Base-by-base conservation (phyloP, 2,888 invertebrate species). In the Amphiduros pacificus region DNA sequence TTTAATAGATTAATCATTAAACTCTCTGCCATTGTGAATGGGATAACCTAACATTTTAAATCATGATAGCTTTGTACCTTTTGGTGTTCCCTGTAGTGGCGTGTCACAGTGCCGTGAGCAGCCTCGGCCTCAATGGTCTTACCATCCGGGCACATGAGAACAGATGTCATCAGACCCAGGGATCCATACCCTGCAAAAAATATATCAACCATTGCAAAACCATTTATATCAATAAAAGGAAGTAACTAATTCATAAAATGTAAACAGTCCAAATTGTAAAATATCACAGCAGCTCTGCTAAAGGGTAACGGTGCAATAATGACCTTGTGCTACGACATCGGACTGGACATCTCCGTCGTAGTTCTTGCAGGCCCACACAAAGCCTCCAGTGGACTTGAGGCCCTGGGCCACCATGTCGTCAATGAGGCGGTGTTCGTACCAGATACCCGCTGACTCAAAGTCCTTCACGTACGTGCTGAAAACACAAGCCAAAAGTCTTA, bases 331-430 rank as follows among this genome's bases (percentile, higher is more conserved):
- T 4, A 94, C 90, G 67, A 93, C 87, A 77, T 94, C 93, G 0
- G 92, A 92, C 83, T 93, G 93, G 4, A 94, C 93, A 78, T 94
- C 94, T 32, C 94, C 94, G 77, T 93, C 92, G 79, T 94, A 94
- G 84, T 94, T 94, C 85, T 94, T 94, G 85, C 93, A 93, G 24
- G 92, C 90, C 94, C 94, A 94, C 53, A 94, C 90, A 80, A 93
- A 93, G 11, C 91, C 92, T 60, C 94, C 94, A 26, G 86, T 86
- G 29, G 92, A 90, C 84, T 94, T 93, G 54, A 93, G 84, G 2
- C 86, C 89, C 81, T 93, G 92, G 36, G 93, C 93, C 31, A 94
- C 93, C 92, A 93, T 93, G 81, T 94, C 93, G 80, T 94, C 94
- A 76, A 94, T 94, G 62, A 94, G 85, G 55, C 93, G 87, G 82